Base-by-base conservation (phyloP, 2,888 invertebrate species). In the Axea sp. region DNA sequence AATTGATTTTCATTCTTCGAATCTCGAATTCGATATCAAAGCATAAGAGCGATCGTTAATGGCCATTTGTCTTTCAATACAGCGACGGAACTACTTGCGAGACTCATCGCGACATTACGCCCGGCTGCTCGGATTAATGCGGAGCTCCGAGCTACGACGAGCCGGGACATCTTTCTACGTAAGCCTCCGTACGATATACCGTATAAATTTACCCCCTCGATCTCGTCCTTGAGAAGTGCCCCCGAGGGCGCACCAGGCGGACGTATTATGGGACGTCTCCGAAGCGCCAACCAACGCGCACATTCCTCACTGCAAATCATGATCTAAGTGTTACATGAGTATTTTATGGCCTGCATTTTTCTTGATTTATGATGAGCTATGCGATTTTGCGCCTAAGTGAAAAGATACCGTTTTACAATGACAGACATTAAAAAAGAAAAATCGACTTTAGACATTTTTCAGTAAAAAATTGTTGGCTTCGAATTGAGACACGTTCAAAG, bases 271-370 rank as follows among this genome's bases (percentile, higher is more conserved):
- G 51, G 9, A 57, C 39, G 65, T 73, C 60, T 59, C 72, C 43
- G 22, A 59, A 59, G 60, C 59, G 39, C 65, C 45, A 19, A 35
- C 31, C 24, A 41, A 43, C 9, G 49, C 24, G 39, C 65, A 45
- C 67, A 53, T 65, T 73, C 30, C 59, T 73, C 65, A 73, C 51
- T 28, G 45, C 45, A 47, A 51, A 60, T 71, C 57, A 60, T 49
- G 64, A 71, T 71, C 33, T 49, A 62, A 71, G 24, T 37, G 65
- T 59, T 65, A 51, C 60, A 65, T 47, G 59, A 65, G 65, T 60
- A 49, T 35, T 68, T 68, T 51, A 68, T 68, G 68, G 47, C 41
- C 24, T 2, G 59, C 41, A 59, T 68, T 68, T 59, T 59, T 68
- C 59, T 12, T 43, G 68, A 68, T 68, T 68, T 68, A 59, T 59